phyloP scores from a whole-genome alignment of 2,888 invertebrate species.

The Patella pellucida region DNA sequence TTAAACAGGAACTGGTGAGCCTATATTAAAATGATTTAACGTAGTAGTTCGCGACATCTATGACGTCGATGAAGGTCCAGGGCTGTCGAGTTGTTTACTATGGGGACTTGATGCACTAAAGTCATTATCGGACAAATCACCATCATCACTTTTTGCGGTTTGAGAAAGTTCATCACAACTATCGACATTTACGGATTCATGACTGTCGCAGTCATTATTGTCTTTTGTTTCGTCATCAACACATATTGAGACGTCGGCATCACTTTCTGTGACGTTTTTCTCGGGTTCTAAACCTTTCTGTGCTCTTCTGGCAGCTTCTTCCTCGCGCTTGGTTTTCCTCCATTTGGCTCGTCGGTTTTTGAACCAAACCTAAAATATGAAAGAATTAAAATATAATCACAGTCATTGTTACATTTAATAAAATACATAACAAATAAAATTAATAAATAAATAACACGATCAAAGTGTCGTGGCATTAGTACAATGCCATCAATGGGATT shows the following conservation, averaged over 20 bases:
- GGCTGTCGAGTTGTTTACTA: not conserved
- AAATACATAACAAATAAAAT: too few species aligned
- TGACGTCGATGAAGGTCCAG: not conserved
- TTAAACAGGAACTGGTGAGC: too few species aligned
- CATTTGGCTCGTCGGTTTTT: conserved; percentile 96
- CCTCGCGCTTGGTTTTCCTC: conserved; percentile 91
- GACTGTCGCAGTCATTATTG: conserved; percentile 2
- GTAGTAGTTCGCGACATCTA: not conserved
- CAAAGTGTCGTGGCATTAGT: too few species aligned
- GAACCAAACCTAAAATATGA: conserved; percentile 88
- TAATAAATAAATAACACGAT: too few species aligned
- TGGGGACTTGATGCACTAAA: not conserved
- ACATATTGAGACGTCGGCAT: conserved; percentile 20
- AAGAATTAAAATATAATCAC: not conserved
- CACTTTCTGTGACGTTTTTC: conserved; percentile 17
- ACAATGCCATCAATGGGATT: too few species aligned
- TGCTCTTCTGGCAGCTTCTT: conserved; percentile 59
- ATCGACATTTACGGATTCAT: conserved; percentile 1
- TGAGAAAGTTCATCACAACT: conserved; percentile 11
- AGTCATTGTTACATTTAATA: too few species aligned
- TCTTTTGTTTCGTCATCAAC: conserved; percentile 20
- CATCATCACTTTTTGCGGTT: conserved; percentile 1
- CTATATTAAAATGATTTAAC: too few species aligned
- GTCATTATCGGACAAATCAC: not conserved
- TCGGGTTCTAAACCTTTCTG: conserved; percentile 12